Percentiles rank a stretch among this genome's conserved stretches.
These are phyloP conservation scores for Sarcophaga carnaria DNA, from an alignment of 2,888 invertebrate genomes.

Conservation along the genomic window DNA sequence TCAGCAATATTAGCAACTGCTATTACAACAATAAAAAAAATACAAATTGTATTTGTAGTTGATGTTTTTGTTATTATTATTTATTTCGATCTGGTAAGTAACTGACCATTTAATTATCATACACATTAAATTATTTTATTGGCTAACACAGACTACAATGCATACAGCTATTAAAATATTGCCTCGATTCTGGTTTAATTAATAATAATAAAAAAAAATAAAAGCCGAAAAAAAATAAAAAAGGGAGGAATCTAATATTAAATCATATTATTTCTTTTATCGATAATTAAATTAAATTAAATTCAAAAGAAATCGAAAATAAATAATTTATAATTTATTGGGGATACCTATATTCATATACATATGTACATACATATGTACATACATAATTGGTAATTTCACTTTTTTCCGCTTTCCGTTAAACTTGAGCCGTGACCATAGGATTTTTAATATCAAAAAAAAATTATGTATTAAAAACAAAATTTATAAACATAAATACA, in stretches of 20 bases:
- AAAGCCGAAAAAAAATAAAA: background rate
- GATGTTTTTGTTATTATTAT: slow-evolving; percentile 3
- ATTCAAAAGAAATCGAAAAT: background rate
- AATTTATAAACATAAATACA: too few species aligned
- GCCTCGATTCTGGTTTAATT: background rate
- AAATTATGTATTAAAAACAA: too few species aligned
- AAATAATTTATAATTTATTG: background rate
- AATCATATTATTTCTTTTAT: background rate
- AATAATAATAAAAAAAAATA: background rate
- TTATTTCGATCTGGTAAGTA: slow-evolving; percentile 29
- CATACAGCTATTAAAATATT: background rate
- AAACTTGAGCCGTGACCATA: too few species aligned
- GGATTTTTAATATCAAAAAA: too few species aligned
- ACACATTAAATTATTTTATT: background rate
- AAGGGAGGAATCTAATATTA: background rate
- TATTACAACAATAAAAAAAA: background rate
- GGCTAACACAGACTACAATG: background rate
- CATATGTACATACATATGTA: background rate
- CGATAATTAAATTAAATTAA: background rate
- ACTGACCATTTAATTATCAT: slow-evolving; percentile 33
- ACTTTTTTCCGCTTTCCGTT: background rate
- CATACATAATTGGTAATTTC: background rate
- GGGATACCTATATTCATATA: too few species aligned
- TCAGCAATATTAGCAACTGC: background rate
- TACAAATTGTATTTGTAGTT: background rate